phyloP scores from a whole-genome alignment of 2,113 vertebrate genomes.

The Xiphophorus couchianus region DNA sequence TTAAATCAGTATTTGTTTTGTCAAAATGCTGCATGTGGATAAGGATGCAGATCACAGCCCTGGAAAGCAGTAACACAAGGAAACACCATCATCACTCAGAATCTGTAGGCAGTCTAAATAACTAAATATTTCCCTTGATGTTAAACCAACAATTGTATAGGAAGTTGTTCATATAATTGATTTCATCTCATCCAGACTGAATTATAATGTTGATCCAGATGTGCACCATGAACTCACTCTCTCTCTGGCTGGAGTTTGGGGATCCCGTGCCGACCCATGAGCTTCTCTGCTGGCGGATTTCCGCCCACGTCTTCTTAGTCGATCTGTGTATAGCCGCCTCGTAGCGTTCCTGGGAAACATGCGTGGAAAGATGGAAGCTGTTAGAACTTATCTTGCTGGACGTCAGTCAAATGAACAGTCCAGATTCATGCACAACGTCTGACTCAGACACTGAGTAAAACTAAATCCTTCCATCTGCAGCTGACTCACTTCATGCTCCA shows the following conservation, averaged over 20 bases:
- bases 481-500: background rate
- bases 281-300: constrained; percentile 96
- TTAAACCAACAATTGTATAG: background rate
- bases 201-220: background rate
- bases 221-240: constrained; percentile 80
- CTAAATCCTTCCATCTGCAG: constrained; percentile 13
- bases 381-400: background rate
- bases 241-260: constrained; percentile 88
- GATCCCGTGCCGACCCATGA: constrained; percentile 92
- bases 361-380: background rate
- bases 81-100: background rate
- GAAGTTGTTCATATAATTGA: background rate
- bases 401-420: background rate
- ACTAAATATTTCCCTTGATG: background rate
- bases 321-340: constrained; percentile 92
- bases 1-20: background rate
- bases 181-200: background rate
- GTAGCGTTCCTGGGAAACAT: constrained; percentile 87
- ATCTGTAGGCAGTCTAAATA: background rate
- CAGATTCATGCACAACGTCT: background rate
- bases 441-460: background rate
- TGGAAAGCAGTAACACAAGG: background rate
- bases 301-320: constrained; percentile 95
- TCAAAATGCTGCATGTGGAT: background rate
- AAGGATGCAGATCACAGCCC: background rate